Evolutionary conservation across 2,797 vertebrate genomes (phyloP).

Genomic region (Acipenser transmontanus): DNA sequence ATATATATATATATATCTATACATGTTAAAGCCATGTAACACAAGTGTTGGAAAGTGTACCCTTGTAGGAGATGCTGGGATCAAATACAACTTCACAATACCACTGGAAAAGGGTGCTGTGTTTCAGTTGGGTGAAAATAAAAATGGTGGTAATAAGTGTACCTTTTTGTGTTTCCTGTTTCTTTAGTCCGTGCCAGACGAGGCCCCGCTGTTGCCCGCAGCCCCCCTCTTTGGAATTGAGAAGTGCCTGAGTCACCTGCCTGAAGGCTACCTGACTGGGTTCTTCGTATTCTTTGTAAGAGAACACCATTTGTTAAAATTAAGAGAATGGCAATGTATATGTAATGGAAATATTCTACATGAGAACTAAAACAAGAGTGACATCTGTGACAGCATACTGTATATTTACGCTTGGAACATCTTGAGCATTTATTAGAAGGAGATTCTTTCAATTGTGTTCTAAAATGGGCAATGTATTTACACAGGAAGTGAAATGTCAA

Average conservation of each 20-base stretch:
- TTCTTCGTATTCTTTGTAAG: constrained; percentile 76
- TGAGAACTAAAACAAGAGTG: constrained; percentile 13
- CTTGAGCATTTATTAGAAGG: too few relatives aligned
- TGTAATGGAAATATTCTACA: not conserved
- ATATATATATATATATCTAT: too few relatives aligned
- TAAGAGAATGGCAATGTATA: not conserved
- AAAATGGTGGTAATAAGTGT: constrained; percentile 15
- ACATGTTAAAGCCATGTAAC: too few relatives aligned
- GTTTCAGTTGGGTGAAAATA: too few relatives aligned
- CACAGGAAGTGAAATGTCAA: too few relatives aligned
- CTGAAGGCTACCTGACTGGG: constrained; percentile 84
- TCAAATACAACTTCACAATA: too few relatives aligned
- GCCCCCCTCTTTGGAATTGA: constrained; percentile 83
- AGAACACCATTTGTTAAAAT: constrained; percentile 23
- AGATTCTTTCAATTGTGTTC: too few relatives aligned
- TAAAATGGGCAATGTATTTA: too few relatives aligned
- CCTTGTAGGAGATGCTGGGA: too few relatives aligned
- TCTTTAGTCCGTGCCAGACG: constrained; percentile 84
- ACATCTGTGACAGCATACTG: constrained; percentile 24
- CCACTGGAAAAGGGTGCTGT: too few relatives aligned
- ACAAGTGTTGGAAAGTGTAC: too few relatives aligned
- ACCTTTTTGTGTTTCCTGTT: constrained; percentile 52
- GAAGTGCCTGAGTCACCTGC: constrained; percentile 68
- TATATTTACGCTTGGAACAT: too few relatives aligned
- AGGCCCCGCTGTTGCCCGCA: constrained; percentile 88